phyloP scores from a whole-genome alignment of 2,113 vertebrate species.

The Lepus europaeus region DNA sequence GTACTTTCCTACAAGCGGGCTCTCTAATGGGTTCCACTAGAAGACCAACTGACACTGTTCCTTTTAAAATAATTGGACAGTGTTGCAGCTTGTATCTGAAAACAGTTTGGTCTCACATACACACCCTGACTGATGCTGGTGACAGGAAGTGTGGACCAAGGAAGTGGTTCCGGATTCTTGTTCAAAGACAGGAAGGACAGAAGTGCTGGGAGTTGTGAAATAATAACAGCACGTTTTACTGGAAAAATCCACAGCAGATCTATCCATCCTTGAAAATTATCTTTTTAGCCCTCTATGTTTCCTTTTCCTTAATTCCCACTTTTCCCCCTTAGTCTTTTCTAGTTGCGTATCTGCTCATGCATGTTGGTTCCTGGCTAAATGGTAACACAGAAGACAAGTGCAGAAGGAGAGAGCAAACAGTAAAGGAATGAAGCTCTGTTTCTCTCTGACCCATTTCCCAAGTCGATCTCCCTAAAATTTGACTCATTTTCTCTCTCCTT shows the following conservation, averaged over 20 bases:
- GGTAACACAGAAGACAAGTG: neutral
- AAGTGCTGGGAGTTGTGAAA: slow-evolving; percentile 29
- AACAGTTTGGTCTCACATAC: neutral
- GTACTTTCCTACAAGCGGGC: neutral
- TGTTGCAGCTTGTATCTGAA: neutral
- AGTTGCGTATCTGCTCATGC: neutral
- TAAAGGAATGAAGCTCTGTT: neutral
- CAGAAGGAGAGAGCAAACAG: neutral
- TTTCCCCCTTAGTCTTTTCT: neutral
- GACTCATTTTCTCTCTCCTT: neutral
- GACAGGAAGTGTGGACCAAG: slow-evolving; percentile 31
- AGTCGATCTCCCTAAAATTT: neutral
- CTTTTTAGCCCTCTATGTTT: neutral
- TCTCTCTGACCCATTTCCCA: neutral
- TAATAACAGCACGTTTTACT: neutral
- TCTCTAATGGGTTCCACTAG: neutral
- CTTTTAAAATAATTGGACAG: neutral
- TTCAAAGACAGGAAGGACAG: slow-evolving; percentile 49
- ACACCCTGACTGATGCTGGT: neutral
- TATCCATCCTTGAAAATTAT: neutral
- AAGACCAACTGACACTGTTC: neutral
- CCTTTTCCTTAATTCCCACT: neutral
- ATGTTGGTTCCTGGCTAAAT: accelerated
- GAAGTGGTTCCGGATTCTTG: slow-evolving; percentile 43
- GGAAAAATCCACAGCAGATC: neutral